A percentile compares a stretch with the other conserved stretches of the same genome.
Conservation (phyloP, 2,888 invertebrate genomes). For the Syritta pipiens region DNA sequence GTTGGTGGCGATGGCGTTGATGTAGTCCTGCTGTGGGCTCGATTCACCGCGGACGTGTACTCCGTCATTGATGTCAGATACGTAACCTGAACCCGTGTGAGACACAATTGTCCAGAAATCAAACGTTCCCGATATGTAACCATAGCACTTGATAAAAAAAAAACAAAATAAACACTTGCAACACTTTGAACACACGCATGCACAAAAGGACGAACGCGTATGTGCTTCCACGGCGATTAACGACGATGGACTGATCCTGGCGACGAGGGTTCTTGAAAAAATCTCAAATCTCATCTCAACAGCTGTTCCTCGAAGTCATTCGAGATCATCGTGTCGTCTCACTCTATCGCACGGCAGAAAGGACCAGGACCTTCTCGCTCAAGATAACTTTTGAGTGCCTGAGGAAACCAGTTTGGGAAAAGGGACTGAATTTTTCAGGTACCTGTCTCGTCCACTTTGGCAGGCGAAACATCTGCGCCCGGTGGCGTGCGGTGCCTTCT, state of each 20-base stretch:
- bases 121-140: slow-evolving; percentile 72
- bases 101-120: slow-evolving; percentile 69
- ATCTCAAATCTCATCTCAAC: slow-evolving; percentile 54
- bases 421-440: no score
- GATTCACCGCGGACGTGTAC: slow-evolving; percentile 46
- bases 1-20: slow-evolving; percentile 10
- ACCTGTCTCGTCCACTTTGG: no score
- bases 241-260: slow-evolving; percentile 25
- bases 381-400: no score
- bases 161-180: no score
- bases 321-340: no score
- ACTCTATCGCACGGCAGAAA: no score
- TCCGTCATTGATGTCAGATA: slow-evolving; percentile 50
- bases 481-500: no score
- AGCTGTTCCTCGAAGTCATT: slow-evolving; percentile 48
- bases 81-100: slow-evolving; percentile 69
- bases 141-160: slow-evolving; percentile 69
- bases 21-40: slow-evolving; percentile 16
- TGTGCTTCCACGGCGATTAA: neutral
- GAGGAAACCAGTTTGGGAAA: no score
- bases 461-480: no score
- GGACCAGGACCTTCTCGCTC: no score
- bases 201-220: no score
- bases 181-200: no score
- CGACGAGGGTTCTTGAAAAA: slow-evolving; percentile 9